These are phyloP conservation scores for Gallinago media DNA, from an alignment of 2,113 vertebrate species.

Conservation along the genomic window DNA sequence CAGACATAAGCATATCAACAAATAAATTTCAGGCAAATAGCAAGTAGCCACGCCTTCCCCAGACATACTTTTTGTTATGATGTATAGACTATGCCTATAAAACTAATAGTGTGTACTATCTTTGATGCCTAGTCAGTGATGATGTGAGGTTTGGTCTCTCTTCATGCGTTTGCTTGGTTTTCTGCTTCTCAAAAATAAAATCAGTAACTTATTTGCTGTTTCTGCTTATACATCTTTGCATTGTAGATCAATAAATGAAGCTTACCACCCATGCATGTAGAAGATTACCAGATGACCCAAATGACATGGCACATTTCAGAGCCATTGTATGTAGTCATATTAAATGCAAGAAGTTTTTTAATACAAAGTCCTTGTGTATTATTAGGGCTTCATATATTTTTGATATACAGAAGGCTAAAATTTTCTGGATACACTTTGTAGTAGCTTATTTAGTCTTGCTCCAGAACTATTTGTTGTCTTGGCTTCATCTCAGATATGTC, in stretches of 20 bases:
- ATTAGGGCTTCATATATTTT: not conserved
- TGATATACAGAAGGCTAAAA: not conserved
- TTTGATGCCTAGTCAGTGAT: not conserved
- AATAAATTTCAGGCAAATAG: not conserved
- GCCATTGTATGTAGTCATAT: not conserved
- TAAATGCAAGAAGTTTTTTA: not conserved
- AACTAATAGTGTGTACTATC: not conserved
- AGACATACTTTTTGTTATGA: not conserved
- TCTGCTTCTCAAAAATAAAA: not conserved
- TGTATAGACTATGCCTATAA: not conserved
- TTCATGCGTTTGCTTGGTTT: not conserved
- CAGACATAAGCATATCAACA: not conserved
- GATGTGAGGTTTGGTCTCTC: not conserved
- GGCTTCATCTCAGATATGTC: not conserved
- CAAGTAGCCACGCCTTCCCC: not conserved
- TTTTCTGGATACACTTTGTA: not conserved
- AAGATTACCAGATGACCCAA: not conserved
- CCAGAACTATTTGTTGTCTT: not conserved
- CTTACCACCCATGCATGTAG: not conserved
- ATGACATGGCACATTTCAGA: not conserved
- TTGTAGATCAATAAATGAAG: not conserved
- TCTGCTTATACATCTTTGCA: not conserved
- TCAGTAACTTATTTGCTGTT: not conserved
- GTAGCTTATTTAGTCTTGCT: not conserved
- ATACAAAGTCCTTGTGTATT: not conserved